These are phyloP conservation scores for Cotesia chilonis DNA, from an alignment of 1,140 invertebrate species.

Conservation along the genomic window DNA sequence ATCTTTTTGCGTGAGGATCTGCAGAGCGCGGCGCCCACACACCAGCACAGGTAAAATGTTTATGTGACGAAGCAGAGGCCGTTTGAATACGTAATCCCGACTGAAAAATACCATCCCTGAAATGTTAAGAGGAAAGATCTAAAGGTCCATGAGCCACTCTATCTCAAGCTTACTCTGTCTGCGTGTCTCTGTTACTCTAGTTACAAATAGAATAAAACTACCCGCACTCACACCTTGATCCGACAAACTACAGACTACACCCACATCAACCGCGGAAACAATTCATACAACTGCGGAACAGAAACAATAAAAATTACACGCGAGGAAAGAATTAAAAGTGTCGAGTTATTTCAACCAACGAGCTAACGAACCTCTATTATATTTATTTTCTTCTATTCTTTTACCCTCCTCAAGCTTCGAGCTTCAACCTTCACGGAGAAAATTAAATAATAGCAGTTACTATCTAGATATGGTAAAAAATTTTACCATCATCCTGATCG, in stretches of 20 bases:
- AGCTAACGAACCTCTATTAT: neutral
- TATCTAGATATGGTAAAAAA: too few relatives aligned
- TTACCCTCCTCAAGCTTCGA: neutral
- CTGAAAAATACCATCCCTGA: constrained; percentile 25
- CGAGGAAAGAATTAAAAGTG: constrained; percentile 21
- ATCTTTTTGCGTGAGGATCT: neutral
- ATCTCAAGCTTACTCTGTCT: too few relatives aligned
- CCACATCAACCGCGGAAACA: neutral
- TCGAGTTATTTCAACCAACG: constrained; percentile 13
- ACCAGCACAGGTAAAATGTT: constrained; percentile 11
- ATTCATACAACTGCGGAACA: neutral
- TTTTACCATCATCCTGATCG: too few relatives aligned
- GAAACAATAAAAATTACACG: constrained; percentile 12
- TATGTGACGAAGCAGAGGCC: constrained; percentile 19
- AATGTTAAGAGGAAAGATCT: constrained; percentile 18
- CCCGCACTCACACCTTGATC: too few relatives aligned
- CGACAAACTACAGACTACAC: neutral
- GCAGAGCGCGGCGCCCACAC: constrained; percentile 3
- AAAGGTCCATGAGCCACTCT: constrained; percentile 7
- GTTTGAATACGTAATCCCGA: constrained; percentile 31
- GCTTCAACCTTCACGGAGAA: neutral
- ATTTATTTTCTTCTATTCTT: neutral
- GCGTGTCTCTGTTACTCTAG: too few relatives aligned
- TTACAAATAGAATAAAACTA: neutral
- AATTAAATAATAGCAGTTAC: too few relatives aligned